Base-by-base conservation (phyloP, 2,113 vertebrate species). In the Burhinus bistriatus region DNA sequence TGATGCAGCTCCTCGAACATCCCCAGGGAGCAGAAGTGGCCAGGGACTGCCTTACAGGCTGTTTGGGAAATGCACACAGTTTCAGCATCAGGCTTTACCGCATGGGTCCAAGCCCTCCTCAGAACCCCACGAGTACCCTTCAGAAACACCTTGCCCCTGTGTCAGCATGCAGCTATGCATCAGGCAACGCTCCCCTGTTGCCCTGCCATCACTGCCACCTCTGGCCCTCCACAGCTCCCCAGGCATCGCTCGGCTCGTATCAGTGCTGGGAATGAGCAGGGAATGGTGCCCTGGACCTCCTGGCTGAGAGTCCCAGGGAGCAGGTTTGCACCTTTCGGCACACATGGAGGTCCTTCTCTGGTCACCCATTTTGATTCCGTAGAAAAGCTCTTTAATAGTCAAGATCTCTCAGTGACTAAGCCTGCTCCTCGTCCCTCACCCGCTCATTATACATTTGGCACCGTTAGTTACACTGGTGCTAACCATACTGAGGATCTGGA, bases 31-130 rank as follows among this genome's bases (percentile, higher is more conserved):
- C 17, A 47, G 30, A 83, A 80, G 23, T 55, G 12, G 1, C 29
- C 1, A 0, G 6, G 9, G 32, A 51, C 12, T 1, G 1, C n/a
- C 17, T 71, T 66, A 25, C 4, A 62, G 21, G 25, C 11, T 62
- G 26, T 62, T 68, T 62, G 40, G 49, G 29, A 81, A 91, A 85
- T 12, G 14, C 4, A 8, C 5, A 55, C 0, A 0, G 26, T 77
- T 59, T 69, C 44, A 77, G 45, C n/a, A 72, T 8, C n/a, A 65
- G 71, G 22, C 12, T 72, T 54, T 45, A 57, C 32, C 0, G 0
- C 29, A 3, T 32, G 30, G 19, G 38, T 55, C n/a, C 1, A 0
- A 73, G 34, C 26, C 34, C 8, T 57, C 5, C 52, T 64, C 1
- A 0, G 15, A 12, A 12, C 1, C 7, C 23, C 32, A 13, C 15